A percentile compares a stretch with the other conserved stretches of the same genome.
Evolutionary conservation across 35 echinoderm and acorn worm genomes (phyloP).

Genomic region (Strongylocentrotus purpuratus): DNA sequence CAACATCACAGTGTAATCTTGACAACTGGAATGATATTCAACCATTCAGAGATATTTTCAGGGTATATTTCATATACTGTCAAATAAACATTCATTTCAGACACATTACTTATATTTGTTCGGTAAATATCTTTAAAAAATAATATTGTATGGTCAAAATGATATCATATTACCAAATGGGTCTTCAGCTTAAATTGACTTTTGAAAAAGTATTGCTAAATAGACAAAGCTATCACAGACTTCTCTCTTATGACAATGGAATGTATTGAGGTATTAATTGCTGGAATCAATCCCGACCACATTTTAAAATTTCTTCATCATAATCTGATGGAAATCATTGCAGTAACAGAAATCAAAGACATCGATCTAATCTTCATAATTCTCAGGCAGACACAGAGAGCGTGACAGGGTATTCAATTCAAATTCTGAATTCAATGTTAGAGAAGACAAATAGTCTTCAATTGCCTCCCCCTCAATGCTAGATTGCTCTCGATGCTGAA

Average conservation of each 20-base stretch:
- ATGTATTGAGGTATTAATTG: not conserved
- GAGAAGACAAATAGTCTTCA: not conserved
- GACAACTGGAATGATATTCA: too few relatives aligned
- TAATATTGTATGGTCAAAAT: not conserved
- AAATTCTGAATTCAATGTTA: not conserved
- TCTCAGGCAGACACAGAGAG: slow-evolving; percentile 15
- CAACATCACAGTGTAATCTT: too few relatives aligned
- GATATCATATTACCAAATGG: not conserved
- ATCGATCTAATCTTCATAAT: not conserved
- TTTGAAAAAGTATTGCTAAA: not conserved
- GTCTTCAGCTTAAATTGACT: not conserved
- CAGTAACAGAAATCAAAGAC: not conserved
- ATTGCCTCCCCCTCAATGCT: not conserved
- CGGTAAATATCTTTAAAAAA: too few relatives aligned
- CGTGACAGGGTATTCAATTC: slow-evolving; percentile 1
- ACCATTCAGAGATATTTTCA: too few relatives aligned
- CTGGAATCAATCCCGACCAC: not conserved
- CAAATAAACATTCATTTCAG: not conserved
- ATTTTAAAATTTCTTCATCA: not conserved
- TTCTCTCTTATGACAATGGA: not conserved
- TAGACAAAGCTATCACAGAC: not conserved
- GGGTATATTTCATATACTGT: not conserved
- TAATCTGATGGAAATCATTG: not conserved
- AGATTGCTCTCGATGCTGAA: slow-evolving; percentile 9
- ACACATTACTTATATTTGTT: too few relatives aligned